Base-by-base conservation (phyloP, 1,140 invertebrate genomes). In the Drosophila repletoides region DNA sequence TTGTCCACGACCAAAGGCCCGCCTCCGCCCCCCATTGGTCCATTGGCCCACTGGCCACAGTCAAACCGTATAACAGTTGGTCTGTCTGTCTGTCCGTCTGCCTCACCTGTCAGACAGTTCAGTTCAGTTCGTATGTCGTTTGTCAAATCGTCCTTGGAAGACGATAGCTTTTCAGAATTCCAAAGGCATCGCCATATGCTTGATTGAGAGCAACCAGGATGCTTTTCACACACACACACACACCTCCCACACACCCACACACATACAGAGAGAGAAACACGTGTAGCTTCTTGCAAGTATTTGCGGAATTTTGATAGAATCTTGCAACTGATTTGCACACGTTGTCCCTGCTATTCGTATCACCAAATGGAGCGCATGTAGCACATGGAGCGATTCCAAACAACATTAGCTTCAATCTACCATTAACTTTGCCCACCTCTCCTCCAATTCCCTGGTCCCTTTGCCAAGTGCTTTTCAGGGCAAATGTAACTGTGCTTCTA, bases 301-400 rank as follows among this genome's bases (percentile, higher is more conserved):
- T 86, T 84, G 80, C 53, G 79, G 80, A 84, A 84, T 86, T 86
- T 84, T 86, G 80, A 84, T 86, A 67, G 80, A 66, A 79, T 65
- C 66, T 70, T 59, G 58, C 72, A 79, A 83, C 75, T 75, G 79
- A 86, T 79, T 84, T 84, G 69, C 53, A 51, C 77, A 76, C 74
- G 63, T 76, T 33, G n/a, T n/a, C 43, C 7, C 24, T 14, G n/a
- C n/a, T n/a, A n/a, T n/a, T n/a, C n/a, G n/a, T n/a, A n/a, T n/a
- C n/a, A 75, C 68, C 77, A 76, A 80, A 76, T 81, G 53, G 71
- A 80, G 76, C 76, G 56, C n/a, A n/a, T n/a, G n/a, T n/a, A n/a
- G n/a, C n/a, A n/a, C n/a, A n/a, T n/a, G n/a, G n/a, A n/a, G n/a
- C n/a, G n/a, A 19, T 31, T 28, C n/a, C 31, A 40, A 68, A 56